Base-by-base conservation (phyloP, 1,140 invertebrate species). In the Cydia splendana region DNA sequence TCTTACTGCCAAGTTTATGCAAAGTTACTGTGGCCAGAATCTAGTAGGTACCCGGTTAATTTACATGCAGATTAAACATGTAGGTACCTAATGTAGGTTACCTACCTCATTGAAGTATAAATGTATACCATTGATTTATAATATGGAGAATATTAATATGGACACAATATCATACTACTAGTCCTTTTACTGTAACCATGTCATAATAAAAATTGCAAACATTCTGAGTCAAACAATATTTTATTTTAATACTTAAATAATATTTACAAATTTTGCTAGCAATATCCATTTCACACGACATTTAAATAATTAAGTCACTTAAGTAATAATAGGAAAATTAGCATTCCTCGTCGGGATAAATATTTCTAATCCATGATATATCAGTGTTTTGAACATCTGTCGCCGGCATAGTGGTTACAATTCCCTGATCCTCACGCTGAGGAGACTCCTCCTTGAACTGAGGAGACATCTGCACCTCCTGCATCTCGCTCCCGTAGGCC, bases 361-460 rank as follows among this genome's bases (percentile, higher is more conserved):
- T 84, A 71, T 81, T 82, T 5, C 78, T 79, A 67, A 89, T 83
- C 87, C 87, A 89, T 15, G 86, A 88, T 42, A 88, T 77, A 62
- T 88, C 86, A 82, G 84, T 87, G 51, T 80, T 86, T 30, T 83
- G 78, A 7, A 82, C 82, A 71, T 20, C 20, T 62, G 57, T 0
- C 57, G 2, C 20, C 9, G 20, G 20, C 20, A 62, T 24, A 4
- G 57, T 4, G 6, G 15, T 34, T 5, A 34, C 30, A 71, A 2
- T 15, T 5, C 7, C 67, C 6, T 71, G 38, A 6, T 30, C 67
- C 28, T 34, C n/a, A 15, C n/a, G 4, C 28, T 10, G 57, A 5
- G 57, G 57, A 9, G 57, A 24, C 57, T 62, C 57, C 20, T 62
- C 57, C 18, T 24, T 20, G 57, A 62, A 62, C 10, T 62, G 57